Evolutionary conservation across 2,888 invertebrate species (phyloP), one percentile per base, ranked within the genome.

Genomic region (Camptogramma bilineatum): DNA sequence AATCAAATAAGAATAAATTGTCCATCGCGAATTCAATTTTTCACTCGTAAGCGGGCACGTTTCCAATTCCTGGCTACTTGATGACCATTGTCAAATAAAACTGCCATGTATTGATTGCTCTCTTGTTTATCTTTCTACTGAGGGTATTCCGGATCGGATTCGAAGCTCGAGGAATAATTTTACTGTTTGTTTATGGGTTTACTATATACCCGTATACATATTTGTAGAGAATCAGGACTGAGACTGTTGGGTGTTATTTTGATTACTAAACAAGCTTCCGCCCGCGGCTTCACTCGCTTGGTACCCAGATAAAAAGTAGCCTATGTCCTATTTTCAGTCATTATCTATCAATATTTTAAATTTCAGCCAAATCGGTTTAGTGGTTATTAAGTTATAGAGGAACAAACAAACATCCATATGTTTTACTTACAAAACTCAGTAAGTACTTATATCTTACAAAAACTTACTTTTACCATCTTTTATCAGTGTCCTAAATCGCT

Each of bases 1-100:
- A 73, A 69, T 69, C 68, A 73, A 71, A 68, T 73, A 71, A 71
- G 71, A 73, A 68, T 67, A 70, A 71, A 73, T 73, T 70, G 71
- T 69, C 68, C 66, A 71, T 66, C 65, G 66, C 19, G 19, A 60
- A 71, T 71, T 71, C 69, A 68, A 73, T 73, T 73, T 73, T 73
- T 73, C 68, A 68, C 60, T 56, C 58, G 64, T 64, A 28, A 66
- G 18, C 60, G 71, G 57, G 69, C 73, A 73, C 71, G 73, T 68
- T 71, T 70, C 68, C 73, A 73, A 73, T 73, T 71, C 66, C 68
- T 71, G 69, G 71, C 53, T 68, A 66, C 69, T 70, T 73, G 73
- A 70, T 73, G 71, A 68, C 71, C 69, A 58, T 71, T 68, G 71
- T 70, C 67, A 63, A 70, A 69, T 69, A 62, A 51, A 69, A 63